These are phyloP conservation scores for Chelon auratus DNA, from an alignment of 2,797 vertebrate genomes.

Conservation along the genomic window DNA sequence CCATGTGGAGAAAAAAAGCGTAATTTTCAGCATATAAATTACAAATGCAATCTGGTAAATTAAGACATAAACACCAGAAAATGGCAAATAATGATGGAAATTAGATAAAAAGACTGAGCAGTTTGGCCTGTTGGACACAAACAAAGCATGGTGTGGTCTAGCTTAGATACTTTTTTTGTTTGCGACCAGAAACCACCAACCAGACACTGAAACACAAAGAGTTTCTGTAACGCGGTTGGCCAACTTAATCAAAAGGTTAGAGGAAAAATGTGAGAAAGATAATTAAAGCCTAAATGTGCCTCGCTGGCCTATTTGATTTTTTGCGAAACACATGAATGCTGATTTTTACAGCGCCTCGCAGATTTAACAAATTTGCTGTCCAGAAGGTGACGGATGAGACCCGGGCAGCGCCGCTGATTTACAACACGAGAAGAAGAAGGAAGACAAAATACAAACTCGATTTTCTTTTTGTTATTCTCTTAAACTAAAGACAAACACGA, in stretches of 20 bases:
- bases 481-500: not conserved
- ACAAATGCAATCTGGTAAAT: slow-evolving; percentile 1
- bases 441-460: not conserved
- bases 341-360: not conserved
- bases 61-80: slow-evolving; percentile 14
- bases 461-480: not conserved
- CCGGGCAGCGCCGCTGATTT: not conserved
- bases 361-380: not conserved
- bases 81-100: slow-evolving; percentile 31
- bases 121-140: slow-evolving; percentile 19
- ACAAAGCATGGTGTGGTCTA: slow-evolving; percentile 15
- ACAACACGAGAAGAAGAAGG: not conserved
- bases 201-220: not conserved
- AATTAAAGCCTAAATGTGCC: not conserved
- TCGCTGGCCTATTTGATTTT: not conserved
- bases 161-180: slow-evolving; percentile 9
- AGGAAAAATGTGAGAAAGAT: not conserved
- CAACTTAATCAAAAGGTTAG: not conserved
- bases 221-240: not conserved
- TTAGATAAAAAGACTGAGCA: slow-evolving; percentile 18
- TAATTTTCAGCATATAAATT: not conserved
- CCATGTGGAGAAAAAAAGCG: too few relatives aligned
- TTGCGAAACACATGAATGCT: not conserved
- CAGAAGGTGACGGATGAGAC: not conserved
- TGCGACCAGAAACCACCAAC: not conserved